Conservation (phyloP, 92 coral and sea anemone species). For the Desmophyllum pertusum region DNA sequence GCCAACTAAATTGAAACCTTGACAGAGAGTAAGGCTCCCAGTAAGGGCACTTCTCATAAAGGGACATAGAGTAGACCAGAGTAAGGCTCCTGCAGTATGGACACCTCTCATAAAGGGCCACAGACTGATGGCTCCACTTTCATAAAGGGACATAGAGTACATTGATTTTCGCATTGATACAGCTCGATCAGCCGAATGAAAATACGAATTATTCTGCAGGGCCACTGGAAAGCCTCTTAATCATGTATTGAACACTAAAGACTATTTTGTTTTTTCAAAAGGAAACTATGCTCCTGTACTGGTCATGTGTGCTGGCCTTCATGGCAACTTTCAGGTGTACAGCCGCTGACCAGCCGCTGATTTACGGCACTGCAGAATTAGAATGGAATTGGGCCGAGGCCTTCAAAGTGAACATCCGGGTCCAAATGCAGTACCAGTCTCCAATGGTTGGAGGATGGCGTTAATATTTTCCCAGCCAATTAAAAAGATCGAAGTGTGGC, state of each 20-base stretch:
- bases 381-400: conserved; percentile 55
- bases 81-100: too few species aligned
- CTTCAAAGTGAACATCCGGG: conserved; percentile 29
- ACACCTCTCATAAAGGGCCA: too few species aligned
- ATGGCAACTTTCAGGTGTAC: not conserved
- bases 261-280: not conserved
- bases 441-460: conserved; percentile 44
- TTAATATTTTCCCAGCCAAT: conserved; percentile 38
- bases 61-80: too few species aligned
- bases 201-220: not conserved
- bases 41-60: too few species aligned
- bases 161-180: too few species aligned
- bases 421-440: conserved; percentile 31
- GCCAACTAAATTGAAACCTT: too few species aligned
- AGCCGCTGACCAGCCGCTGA: conserved; percentile 19
- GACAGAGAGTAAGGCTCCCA: too few species aligned
- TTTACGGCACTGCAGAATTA: conserved; percentile 16
- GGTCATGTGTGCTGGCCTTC: conserved; percentile 7
- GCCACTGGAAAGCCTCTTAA: not conserved
- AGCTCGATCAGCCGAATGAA: too few species aligned
- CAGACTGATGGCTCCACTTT: too few species aligned
- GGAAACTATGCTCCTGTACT: conserved; percentile 2
- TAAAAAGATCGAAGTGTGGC: conserved; percentile 36
- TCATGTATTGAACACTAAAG: too few species aligned
- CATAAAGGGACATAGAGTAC: too few species aligned